A percentile compares a stretch with the other conserved stretches of the same genome.
Evolutionary conservation across 2,113 vertebrate species (phyloP).

Genomic region (Neolamprologus fasciatus): DNA sequence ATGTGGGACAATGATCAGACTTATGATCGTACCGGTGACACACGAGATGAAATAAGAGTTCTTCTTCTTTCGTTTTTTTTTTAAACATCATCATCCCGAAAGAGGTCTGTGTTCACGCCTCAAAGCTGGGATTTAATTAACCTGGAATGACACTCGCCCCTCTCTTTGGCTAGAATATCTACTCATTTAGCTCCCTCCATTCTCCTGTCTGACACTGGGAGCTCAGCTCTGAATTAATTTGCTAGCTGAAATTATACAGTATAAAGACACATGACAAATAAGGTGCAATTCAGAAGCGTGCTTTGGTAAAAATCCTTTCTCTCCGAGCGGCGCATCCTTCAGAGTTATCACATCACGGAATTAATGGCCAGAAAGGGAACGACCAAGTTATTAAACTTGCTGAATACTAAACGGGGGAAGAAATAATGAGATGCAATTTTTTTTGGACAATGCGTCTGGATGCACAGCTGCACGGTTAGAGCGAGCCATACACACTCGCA

Average conservation of each 20-base stretch:
- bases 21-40: neutral
- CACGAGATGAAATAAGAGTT: neutral
- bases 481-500: neutral
- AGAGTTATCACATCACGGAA: slow-evolving; percentile 8
- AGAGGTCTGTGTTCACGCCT: slow-evolving; percentile 9
- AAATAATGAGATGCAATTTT: slow-evolving; percentile 7
- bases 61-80: neutral
- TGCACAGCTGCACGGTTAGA: neutral
- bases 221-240: slow-evolving; percentile 37
- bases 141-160: slow-evolving; percentile 34
- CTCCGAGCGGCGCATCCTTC: neutral
- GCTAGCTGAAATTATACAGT: slow-evolving; percentile 37
- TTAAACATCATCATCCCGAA: slow-evolving; percentile 2
- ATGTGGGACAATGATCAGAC: neutral
- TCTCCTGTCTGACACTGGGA: slow-evolving; percentile 32
- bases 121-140: slow-evolving; percentile 57
- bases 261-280: slow-evolving; percentile 57
- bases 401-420: slow-evolving; percentile 6
- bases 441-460: neutral
- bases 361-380: slow-evolving; percentile 31
- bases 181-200: slow-evolving; percentile 45
- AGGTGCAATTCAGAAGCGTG: slow-evolving; percentile 15
- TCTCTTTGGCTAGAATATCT: slow-evolving; percentile 37
- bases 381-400: slow-evolving; percentile 35
- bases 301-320: slow-evolving; percentile 10